Evolutionary conservation across 2,888 invertebrate species (phyloP), one percentile per base, ranked within the genome.

Genomic region (Coremacera marginata): DNA sequence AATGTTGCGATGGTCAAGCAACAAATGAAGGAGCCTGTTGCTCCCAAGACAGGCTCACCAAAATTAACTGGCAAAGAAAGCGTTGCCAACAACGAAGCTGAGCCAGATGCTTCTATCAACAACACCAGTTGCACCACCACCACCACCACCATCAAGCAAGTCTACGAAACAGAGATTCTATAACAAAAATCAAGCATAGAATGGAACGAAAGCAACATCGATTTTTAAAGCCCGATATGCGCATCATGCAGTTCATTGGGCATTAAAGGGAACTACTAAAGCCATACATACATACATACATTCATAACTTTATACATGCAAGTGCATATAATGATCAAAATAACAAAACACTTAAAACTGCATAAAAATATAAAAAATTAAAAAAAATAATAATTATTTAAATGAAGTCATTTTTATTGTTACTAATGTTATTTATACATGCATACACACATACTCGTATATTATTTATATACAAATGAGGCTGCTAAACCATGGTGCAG

Each of bases 121-220:
- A 79, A 79, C 22, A 78, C 51, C 27, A 78, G 73, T 55, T 82
- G 83, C 76, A 91, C 93, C 81, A 94, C 94, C 78, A 94, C 93
- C 70, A 95, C 83, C 76, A 91, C 93, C 81, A 94, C 94, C 78
- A 94, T 93, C 70, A 95, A 92, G 87, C 95, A 95, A 90, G 94
- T 96, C 83, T 97, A 96, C 90, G 96, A 97, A 91, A 97, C 97
- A 83, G 97, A 97, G 89, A 97, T 97, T 91, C 95, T 97, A 93
- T 97, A 95, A 95, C 93, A 87, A 82, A 88, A 89, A 83, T 86
- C 84, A 81, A 87, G 87, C 82, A 82, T 84, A 78, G 83, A 84
- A 81, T 89, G 89, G 89, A 87, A 85, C 79, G 89, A 89, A 85
- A 88, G 89, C 5, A 88, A 89, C 74, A 72, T 72, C 49, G 72